These are phyloP conservation scores for Ptychadena robeensis DNA, from an alignment of 2,797 vertebrate genomes.

Conservation along the genomic window DNA sequence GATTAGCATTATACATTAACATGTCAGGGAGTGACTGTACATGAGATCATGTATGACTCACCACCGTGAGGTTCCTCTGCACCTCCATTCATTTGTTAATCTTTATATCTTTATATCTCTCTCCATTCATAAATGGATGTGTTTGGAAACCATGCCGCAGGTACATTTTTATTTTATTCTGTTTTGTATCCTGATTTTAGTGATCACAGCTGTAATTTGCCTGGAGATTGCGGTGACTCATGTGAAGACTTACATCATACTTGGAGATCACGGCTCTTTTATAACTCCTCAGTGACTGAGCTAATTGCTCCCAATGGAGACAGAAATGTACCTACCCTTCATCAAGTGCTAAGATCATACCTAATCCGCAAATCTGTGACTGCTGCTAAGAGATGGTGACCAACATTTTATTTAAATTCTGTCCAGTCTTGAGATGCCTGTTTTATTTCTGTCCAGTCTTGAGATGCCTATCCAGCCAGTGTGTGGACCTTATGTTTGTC, in stretches of 20 bases:
- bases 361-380: no score
- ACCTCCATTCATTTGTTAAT: slow-evolving; percentile 9
- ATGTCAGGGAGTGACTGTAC: neutral
- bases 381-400: no score
- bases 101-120: neutral
- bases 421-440: no score
- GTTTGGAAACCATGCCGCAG: slow-evolving; percentile 7
- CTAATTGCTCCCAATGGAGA: neutral
- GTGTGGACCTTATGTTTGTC: no score
- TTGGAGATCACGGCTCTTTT: neutral
- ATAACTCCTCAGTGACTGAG: neutral
- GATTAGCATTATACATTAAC: neutral
- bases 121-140: slow-evolving; percentile 7
- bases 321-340: neutral
- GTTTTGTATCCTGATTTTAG: neutral
- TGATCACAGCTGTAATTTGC: slow-evolving; percentile 24
- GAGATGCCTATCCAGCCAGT: no score
- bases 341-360: no score
- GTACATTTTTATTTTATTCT: neutral
- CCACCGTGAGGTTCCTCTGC: neutral
- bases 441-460: no score
- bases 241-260: slow-evolving; percentile 14
- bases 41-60: neutral
- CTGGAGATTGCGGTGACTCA: slow-evolving; percentile 35
- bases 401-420: no score